Evolutionary conservation across 2,797 vertebrate genomes (phyloP).

Genomic region (Triplophysa bombifrons): DNA sequence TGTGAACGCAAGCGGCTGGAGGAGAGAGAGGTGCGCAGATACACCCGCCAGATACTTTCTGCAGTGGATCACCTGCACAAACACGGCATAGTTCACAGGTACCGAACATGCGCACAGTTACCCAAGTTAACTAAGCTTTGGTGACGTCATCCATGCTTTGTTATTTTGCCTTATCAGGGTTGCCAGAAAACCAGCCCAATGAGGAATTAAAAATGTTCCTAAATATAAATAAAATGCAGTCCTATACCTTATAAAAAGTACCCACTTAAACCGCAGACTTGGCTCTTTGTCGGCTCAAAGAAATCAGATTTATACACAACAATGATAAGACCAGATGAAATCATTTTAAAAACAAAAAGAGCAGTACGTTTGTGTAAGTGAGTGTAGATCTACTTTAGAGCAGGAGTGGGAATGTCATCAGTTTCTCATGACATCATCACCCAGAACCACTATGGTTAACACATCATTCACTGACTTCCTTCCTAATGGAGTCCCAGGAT

Average conservation of each 20-base stretch:
- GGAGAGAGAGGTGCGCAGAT: conserved; percentile 82
- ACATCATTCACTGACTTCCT: conserved; percentile 82
- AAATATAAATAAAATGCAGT: no score
- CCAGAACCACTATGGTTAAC: conserved; percentile 76
- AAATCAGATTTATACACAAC: no score
- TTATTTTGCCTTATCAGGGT: neutral
- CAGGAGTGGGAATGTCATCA: conserved; percentile 78
- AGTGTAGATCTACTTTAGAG: conserved; percentile 33
- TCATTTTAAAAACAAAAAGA: neutral
- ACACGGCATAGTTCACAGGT: conserved; percentile 83
- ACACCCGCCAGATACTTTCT: conserved; percentile 82
- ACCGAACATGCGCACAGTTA: conserved; percentile 27
- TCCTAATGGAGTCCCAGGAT: conserved; percentile 80
- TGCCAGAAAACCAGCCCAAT: no score
- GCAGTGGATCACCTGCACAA: conserved; percentile 80
- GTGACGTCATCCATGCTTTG: neutral
- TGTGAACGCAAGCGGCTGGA: conserved; percentile 81
- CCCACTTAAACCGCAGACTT: no score
- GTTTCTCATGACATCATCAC: conserved; percentile 79
- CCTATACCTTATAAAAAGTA: no score
- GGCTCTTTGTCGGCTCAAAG: no score
- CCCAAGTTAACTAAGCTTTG: no score
- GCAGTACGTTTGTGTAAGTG: conserved; percentile 1
- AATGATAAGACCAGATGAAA: no score
- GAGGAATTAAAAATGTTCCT: no score